phyloP scores from a whole-genome alignment of 2,888 invertebrate genomes.

The Tenthredo distinguenda region DNA sequence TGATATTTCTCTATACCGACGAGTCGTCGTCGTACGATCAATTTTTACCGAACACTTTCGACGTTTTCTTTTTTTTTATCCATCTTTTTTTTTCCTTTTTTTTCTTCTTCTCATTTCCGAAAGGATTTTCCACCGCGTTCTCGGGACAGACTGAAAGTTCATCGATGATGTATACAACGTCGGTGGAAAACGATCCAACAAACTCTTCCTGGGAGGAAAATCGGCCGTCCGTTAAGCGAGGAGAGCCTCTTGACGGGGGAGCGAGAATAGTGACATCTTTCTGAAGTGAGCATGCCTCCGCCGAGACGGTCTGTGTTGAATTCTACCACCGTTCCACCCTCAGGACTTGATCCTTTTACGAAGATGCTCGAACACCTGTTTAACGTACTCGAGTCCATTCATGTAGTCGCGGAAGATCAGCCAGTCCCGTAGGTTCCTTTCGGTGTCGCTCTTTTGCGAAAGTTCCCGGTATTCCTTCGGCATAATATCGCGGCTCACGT shows the following conservation, averaged over 20 bases:
- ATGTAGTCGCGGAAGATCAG: conserved; percentile 84
- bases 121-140: neutral
- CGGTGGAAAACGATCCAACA: neutral
- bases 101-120: neutral
- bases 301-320: conserved; percentile 67
- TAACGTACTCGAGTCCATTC: conserved; percentile 81
- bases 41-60: neutral
- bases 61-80: neutral
- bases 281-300: conserved; percentile 68
- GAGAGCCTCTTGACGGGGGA: conserved; percentile 60
- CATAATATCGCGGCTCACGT: conserved; percentile 79
- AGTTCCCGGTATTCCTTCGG: conserved; percentile 71
- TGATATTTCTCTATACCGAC: neutral
- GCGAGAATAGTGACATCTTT: conserved; percentile 58
- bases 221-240: conserved; percentile 21
- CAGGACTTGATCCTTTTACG: conserved; percentile 69
- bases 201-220: neutral
- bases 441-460: conserved; percentile 68
- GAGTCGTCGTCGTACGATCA: neutral
- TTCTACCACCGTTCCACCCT: conserved; percentile 69
- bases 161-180: neutral
- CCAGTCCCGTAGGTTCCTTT: conserved; percentile 81
- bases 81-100: neutral
- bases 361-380: conserved; percentile 79
- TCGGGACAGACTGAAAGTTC: neutral